Percentiles rank a stretch among this genome's conserved stretches.
These are phyloP conservation scores for Hylaeus anthracinus DNA, from an alignment of 1,140 invertebrate genomes.

Conservation along the genomic window DNA sequence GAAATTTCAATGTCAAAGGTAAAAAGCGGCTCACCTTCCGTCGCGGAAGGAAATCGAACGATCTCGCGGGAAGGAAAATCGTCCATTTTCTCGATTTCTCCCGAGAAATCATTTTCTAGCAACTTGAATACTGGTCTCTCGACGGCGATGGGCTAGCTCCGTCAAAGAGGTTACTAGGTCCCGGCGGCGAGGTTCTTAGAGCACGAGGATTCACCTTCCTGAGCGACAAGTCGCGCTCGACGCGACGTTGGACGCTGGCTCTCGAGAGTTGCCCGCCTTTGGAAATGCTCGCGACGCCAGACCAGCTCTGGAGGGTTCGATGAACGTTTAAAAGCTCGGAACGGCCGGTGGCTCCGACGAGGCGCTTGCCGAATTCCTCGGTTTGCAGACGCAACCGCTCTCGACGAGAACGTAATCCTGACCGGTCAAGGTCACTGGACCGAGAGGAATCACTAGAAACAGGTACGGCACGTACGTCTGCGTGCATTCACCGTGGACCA, in stretches of 20 bases:
- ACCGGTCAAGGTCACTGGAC: constrained; percentile 93
- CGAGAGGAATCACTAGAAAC: constrained; percentile 93
- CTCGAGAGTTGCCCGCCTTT: constrained; percentile 19
- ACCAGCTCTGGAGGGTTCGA: constrained; percentile 24
- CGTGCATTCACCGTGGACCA: constrained; percentile 93
- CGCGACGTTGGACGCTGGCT: constrained; percentile 1
- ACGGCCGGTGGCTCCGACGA: constrained; percentile 64
- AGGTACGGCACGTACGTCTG: constrained; percentile 96
- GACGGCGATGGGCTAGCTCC: constrained; percentile 11
- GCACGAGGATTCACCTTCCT: constrained; percentile 30
- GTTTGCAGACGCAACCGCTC: constrained; percentile 94
- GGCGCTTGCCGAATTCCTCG: constrained; percentile 85
- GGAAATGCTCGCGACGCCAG: not conserved
- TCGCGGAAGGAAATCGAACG: not conserved
- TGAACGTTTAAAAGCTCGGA: constrained; percentile 73
- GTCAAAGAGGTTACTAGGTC: constrained; percentile 49
- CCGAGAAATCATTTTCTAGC: constrained; percentile 40
- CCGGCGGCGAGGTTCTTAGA: constrained; percentile 30
- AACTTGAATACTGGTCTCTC: constrained; percentile 28
- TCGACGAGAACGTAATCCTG: constrained; percentile 96
- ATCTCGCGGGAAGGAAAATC: not conserved
- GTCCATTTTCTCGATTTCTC: constrained; percentile 40
- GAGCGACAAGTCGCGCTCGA: constrained; percentile 8
- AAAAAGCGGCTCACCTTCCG: constrained; percentile 5
- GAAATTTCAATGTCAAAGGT: not conserved